Evolutionary conservation across 2,888 invertebrate species (phyloP).

Genomic region (Drosophila dives): DNA sequence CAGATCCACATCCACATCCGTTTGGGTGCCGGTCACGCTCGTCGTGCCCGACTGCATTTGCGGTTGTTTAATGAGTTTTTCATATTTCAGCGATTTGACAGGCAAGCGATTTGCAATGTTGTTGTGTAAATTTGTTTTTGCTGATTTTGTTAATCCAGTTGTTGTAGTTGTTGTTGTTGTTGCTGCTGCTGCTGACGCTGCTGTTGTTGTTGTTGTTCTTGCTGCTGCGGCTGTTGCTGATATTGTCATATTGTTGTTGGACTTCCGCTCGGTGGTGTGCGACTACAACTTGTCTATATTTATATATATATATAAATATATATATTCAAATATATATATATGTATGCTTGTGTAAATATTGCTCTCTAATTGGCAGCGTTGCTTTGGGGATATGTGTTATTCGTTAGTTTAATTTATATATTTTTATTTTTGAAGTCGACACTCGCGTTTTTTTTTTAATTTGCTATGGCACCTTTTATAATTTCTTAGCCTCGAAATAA

Average conservation of each 20-base stretch:
- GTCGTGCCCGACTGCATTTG: conserved; percentile 59
- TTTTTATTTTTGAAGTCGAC: conserved; percentile 27
- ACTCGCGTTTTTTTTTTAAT: conserved; percentile 10
- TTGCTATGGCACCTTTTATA: conserved; percentile 62
- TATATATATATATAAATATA: conserved; percentile 22
- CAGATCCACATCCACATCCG: conserved; percentile 45
- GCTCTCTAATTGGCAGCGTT: conserved; percentile 67
- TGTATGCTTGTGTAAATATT: conserved; percentile 33
- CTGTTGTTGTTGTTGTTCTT: conserved; percentile 46
- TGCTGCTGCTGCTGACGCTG: conserved; percentile 42
- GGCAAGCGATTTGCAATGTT: conserved; percentile 64
- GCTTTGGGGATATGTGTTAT: conserved; percentile 61
- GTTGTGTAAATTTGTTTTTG: conserved; percentile 20
- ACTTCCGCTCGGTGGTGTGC: conserved; percentile 60
- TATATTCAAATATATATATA: conserved; percentile 4
- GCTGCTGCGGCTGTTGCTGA: conserved; percentile 58
- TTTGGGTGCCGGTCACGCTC: conserved; percentile 66
- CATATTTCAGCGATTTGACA: conserved; percentile 80
- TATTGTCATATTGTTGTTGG: conserved; percentile 74
- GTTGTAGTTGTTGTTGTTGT: conserved; percentile 7
- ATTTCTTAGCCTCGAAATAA: conserved; percentile 6
- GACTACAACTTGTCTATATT: conserved; percentile 38
- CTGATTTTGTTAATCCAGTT: conserved; percentile 18
- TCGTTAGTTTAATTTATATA: conserved; percentile 22
- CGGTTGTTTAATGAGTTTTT: conserved; percentile 78